Evolutionary conservation across 2,888 invertebrate species (phyloP), one percentile per base, ranked within the genome.

Genomic region (Drosophila neonasuta): DNA sequence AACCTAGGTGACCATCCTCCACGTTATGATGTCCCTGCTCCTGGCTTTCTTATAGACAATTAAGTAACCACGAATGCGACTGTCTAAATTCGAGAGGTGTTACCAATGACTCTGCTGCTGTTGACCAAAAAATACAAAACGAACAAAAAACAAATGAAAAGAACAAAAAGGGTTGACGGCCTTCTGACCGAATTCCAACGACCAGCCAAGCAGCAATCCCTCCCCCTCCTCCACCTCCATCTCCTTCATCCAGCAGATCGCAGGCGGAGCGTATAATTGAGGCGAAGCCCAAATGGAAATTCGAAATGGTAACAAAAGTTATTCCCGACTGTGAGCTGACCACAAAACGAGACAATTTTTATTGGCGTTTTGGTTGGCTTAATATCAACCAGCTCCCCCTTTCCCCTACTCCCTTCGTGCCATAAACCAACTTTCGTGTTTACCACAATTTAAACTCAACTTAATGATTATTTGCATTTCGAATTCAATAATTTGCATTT

Each of bases 401-500:
- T 8, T 15, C 39, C 39, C 39, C 13, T 13, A 2, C 13, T 1
- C 39, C 13, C n/a, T 13, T 13, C 24, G 24, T 41, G 13, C 1
- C 13, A 2, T 15, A 7, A 8, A 2, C 39, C 39, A 13, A 41
- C 13, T 41, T 41, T 41, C 39, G 66, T 48, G 62, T n/a, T 71
- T 66, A 71, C 79, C 69, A 74, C 78, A 71, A 62, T 62, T 80
- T 78, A 77, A 78, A 71, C 68, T 70, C 68, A 74, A 85, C 68
- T 75, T 70, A 74, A 85, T 68, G 73, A 73, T 76, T 84, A 86
- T 81, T 81, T 86, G 81, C 87, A 81, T 81, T 81, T 73, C 34
- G 66, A 83, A 86, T 83, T 80, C 59, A 71, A 74, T 80, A 80
- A 80, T 83, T 80, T 80, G 86, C 80, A 80, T 80, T 80, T 69